These are phyloP conservation scores for Coregonus sp. DNA, from an alignment of 2,797 vertebrate genomes.

Conservation along the genomic window DNA sequence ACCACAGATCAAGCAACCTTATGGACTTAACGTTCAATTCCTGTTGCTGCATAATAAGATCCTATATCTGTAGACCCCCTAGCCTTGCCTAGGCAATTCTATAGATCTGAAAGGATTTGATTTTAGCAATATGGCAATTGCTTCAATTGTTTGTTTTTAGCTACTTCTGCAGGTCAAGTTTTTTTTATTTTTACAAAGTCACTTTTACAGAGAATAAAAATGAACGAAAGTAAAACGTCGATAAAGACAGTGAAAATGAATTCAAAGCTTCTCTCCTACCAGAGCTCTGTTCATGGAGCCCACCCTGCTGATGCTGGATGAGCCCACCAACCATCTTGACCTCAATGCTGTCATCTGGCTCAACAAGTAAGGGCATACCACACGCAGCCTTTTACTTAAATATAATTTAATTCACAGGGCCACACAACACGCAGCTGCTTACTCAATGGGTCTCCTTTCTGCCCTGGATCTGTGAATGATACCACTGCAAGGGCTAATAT, in stretches of 20 bases:
- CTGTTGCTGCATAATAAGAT: too few relatives aligned
- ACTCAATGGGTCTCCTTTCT: background rate
- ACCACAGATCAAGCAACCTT: background rate
- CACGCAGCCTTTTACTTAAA: background rate
- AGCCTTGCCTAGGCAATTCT: too few relatives aligned
- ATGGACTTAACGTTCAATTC: too few relatives aligned
- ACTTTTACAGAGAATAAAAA: too few relatives aligned
- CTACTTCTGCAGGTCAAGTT: too few relatives aligned
- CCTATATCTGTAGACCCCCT: too few relatives aligned
- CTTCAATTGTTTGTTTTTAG: background rate
- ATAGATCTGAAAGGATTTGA: background rate
- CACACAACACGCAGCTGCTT: background rate
- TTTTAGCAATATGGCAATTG: too few relatives aligned
- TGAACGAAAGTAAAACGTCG: too few relatives aligned
- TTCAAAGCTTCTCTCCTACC: background rate
- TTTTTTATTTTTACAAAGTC: too few relatives aligned
- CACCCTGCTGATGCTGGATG: slow-evolving; percentile 90
- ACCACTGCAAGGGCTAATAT: background rate
- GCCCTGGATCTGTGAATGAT: background rate
- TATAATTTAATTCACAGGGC: too few relatives aligned
- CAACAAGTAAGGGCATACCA: slow-evolving; percentile 80
- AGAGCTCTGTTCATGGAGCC: slow-evolving; percentile 95
- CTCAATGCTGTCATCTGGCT: slow-evolving; percentile 95
- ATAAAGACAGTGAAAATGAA: background rate
- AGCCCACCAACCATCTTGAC: slow-evolving; percentile 92